Evolutionary conservation across 2,888 invertebrate species (phyloP).

Genomic region (Drosophila kanekoi): DNA sequence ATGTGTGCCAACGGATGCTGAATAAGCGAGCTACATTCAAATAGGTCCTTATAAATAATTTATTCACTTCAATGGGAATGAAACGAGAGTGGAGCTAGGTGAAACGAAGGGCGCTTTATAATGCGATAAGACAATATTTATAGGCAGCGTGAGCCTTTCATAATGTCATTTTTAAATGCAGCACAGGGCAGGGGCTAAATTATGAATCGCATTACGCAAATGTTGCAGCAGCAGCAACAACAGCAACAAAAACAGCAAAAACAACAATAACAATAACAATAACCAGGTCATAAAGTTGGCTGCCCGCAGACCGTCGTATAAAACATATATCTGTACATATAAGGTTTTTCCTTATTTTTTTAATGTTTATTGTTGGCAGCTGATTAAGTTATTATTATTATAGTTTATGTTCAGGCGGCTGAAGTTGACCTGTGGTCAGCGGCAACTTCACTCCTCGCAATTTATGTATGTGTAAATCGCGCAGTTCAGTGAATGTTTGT

Average conservation of each 20-base stretch:
- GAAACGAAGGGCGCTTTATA: neutral
- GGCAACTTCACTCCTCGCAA: constrained; percentile 11
- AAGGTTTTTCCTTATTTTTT: constrained; percentile 14
- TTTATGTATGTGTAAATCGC: constrained; percentile 45
- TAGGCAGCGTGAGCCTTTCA: constrained; percentile 22
- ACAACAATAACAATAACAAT: neutral
- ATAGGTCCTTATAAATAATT: neutral
- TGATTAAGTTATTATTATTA: constrained; percentile 59
- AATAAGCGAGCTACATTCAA: no score
- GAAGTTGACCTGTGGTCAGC: constrained; percentile 19
- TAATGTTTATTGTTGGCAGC: constrained; percentile 43
- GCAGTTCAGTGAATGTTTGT: constrained; percentile 13
- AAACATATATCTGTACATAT: constrained; percentile 10
- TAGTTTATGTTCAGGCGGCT: constrained; percentile 41
- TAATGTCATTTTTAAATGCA: constrained; percentile 26
- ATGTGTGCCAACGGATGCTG: no score
- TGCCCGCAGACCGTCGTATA: constrained; percentile 14
- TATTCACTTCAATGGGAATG: constrained; percentile 1
- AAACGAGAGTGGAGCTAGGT: neutral
- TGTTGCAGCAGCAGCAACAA: constrained; percentile 8
- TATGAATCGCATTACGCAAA: constrained; percentile 38
- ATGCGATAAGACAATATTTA: constrained; percentile 42
- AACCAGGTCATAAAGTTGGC: constrained; percentile 7
- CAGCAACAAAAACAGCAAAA: constrained; percentile 14
- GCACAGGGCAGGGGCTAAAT: constrained; percentile 13